Percentiles rank a stretch among this genome's conserved stretches.
Conservation (phyloP, 2,888 invertebrate genomes). For the Nymphalis c-album region DNA sequence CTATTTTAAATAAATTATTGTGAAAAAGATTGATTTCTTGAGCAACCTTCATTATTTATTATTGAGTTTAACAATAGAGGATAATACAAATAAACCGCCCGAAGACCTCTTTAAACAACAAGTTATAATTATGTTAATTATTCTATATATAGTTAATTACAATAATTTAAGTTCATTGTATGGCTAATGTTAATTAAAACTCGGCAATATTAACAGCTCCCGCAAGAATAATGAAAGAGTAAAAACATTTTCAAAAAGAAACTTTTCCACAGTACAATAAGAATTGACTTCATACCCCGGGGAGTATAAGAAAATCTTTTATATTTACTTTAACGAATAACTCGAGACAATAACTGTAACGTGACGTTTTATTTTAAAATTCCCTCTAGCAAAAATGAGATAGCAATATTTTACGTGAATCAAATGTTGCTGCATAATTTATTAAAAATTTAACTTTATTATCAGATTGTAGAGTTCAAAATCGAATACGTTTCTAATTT, state of each 20-base stretch:
- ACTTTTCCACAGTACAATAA: conserved; percentile 13
- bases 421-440: background rate
- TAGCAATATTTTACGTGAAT: conserved; percentile 8
- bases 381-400: conserved; percentile 3
- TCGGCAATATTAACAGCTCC: background rate
- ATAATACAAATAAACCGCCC: too few species aligned
- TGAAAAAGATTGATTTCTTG: too few species aligned
- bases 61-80: too few species aligned
- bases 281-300: conserved; percentile 17
- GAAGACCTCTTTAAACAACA: too few species aligned
- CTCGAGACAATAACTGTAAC: conserved; percentile 5
- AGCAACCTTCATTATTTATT: too few species aligned
- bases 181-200: background rate
- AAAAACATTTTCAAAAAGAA: conserved; percentile 24
- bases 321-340: conserved; percentile 26
- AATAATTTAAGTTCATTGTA: too few species aligned
- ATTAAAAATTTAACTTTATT: background rate
- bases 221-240: conserved; percentile 14
- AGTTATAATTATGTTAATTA: too few species aligned
- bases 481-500: background rate
- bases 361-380: conserved; percentile 28
- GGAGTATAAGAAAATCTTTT: conserved; percentile 21
- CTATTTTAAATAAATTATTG: too few species aligned
- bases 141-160: too few species aligned
- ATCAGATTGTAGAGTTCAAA: background rate